Percentiles rank a stretch among this genome's conserved stretches.
These are phyloP conservation scores for Esperia sulphurella DNA, from an alignment of 2,888 invertebrate genomes.

Conservation along the genomic window DNA sequence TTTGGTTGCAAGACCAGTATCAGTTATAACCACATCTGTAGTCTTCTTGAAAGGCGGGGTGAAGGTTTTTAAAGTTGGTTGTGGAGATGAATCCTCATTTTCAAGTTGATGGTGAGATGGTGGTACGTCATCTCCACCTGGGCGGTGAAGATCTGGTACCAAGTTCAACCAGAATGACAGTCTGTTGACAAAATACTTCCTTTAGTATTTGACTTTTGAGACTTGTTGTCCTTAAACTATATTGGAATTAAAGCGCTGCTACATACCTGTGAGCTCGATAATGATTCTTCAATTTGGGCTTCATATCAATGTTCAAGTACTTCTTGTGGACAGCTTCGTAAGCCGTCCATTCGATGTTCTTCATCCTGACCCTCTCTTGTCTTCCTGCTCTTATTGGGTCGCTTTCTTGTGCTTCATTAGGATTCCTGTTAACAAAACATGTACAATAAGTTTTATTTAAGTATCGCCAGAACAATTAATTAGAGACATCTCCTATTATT, in stretches of 20 bases:
- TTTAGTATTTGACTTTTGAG: too few species aligned
- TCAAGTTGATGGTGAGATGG: constrained; percentile 91
- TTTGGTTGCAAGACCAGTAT: constrained; percentile 62
- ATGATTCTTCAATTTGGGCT: constrained; percentile 94
- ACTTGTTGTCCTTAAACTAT: too few species aligned
- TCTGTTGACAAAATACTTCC: constrained; percentile 52
- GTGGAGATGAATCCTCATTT: constrained; percentile 82
- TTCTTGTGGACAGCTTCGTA: constrained; percentile 96
- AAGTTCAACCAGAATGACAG: constrained; percentile 97
- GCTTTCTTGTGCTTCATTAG: constrained; percentile 90
- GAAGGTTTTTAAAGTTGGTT: constrained; percentile 77
- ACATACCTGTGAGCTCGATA: constrained; percentile 90
- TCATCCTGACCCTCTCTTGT: constrained; percentile 88
- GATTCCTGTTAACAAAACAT: constrained; percentile 83
- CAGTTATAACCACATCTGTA: constrained; percentile 67
- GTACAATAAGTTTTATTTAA: too few species aligned
- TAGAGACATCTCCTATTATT: too few species aligned
- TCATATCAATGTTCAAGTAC: constrained; percentile 93
- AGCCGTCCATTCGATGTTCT: constrained; percentile 95
- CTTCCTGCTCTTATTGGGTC: constrained; percentile 83
- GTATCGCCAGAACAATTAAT: too few species aligned
- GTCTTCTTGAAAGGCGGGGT: constrained; percentile 77
- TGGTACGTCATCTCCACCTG: constrained; percentile 92
- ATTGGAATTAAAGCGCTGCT: too few species aligned
- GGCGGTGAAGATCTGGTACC: constrained; percentile 94